Evolutionary conservation across 2,113 vertebrate species (phyloP).

Genomic region (Cynoglossus semilaevis): DNA sequence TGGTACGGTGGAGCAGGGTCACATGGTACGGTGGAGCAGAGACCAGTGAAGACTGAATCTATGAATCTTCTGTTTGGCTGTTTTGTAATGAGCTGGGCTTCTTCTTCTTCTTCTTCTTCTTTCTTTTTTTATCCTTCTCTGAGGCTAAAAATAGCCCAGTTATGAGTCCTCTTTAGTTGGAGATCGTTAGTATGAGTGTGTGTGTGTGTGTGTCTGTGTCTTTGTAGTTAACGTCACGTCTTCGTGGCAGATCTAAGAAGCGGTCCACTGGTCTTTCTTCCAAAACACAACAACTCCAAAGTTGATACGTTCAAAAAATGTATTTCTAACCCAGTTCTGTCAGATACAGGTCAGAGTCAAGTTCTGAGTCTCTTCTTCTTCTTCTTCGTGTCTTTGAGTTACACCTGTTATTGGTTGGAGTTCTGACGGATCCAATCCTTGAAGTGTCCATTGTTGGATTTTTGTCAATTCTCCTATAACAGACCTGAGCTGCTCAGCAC

Average conservation of each 20-base stretch:
- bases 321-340: too few relatives aligned
- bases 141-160: slow-evolving; percentile 62
- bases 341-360: too few relatives aligned
- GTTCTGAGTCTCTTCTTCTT: too few relatives aligned
- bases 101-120: slow-evolving; percentile 21
- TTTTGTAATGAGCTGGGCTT: slow-evolving; percentile 32
- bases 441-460: too few relatives aligned
- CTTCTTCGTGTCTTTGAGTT: too few relatives aligned
- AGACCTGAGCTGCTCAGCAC: too few relatives aligned
- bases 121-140: slow-evolving; percentile 24
- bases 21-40: slow-evolving; percentile 33
- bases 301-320: too few relatives aligned
- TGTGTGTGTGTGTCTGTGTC: slow-evolving; percentile 22
- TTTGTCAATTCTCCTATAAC: too few relatives aligned
- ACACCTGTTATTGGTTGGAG: too few relatives aligned
- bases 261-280: slow-evolving; percentile 8
- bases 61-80: slow-evolving; percentile 34
- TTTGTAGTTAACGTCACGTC: slow-evolving; percentile 21
- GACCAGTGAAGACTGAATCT: slow-evolving; percentile 38
- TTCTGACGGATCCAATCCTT: too few relatives aligned
- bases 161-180: slow-evolving; percentile 39
- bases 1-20: background rate
- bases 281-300: background rate
- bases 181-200: too few relatives aligned
- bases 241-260: slow-evolving; percentile 15